A percentile compares a stretch with the other conserved stretches of the same genome.
These are phyloP conservation scores for Temnothorax ravouxi DNA, from an alignment of 2,888 invertebrate genomes.

Conservation along the genomic window DNA sequence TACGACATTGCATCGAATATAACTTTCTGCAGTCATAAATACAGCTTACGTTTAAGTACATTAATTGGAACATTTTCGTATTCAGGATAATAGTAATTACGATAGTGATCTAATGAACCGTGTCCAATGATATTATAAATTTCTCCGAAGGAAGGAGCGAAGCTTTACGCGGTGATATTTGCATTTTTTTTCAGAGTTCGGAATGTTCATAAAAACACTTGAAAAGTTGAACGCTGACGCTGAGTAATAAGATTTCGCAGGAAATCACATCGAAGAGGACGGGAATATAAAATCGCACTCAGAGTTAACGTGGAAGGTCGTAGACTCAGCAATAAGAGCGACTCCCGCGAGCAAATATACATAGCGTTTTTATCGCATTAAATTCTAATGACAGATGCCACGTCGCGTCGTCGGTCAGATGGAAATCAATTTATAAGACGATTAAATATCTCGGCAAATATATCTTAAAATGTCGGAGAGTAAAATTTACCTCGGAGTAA, in stretches of 20 bases:
- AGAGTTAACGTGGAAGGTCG: neutral
- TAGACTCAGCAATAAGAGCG: neutral
- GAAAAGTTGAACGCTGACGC: conserved; percentile 12
- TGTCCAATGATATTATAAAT: conserved; percentile 13
- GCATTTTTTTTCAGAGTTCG: neutral
- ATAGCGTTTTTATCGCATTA: conserved; percentile 15
- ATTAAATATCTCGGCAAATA: conserved; percentile 5
- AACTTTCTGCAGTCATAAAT: neutral
- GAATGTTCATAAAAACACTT: conserved; percentile 41
- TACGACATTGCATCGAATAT: neutral
- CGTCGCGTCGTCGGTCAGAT: neutral
- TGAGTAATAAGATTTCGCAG: conserved; percentile 28
- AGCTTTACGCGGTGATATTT: neutral
- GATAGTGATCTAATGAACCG: conserved; percentile 17
- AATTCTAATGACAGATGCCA: conserved; percentile 8
- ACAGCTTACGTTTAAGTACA: neutral
- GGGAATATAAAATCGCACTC: conserved; percentile 44
- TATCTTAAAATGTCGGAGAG: conserved; percentile 17
- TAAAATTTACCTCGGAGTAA: neutral
- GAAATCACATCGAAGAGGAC: conserved; percentile 18
- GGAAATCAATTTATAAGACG: conserved; percentile 22
- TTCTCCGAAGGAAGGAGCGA: neutral
- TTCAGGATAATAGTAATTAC: conserved; percentile 9
- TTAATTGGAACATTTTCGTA: neutral
- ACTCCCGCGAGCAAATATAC: neutral